Evolutionary conservation across 23 tunicate genomes (phyloP).

Genomic region (Aplidium turbinatum): DNA sequence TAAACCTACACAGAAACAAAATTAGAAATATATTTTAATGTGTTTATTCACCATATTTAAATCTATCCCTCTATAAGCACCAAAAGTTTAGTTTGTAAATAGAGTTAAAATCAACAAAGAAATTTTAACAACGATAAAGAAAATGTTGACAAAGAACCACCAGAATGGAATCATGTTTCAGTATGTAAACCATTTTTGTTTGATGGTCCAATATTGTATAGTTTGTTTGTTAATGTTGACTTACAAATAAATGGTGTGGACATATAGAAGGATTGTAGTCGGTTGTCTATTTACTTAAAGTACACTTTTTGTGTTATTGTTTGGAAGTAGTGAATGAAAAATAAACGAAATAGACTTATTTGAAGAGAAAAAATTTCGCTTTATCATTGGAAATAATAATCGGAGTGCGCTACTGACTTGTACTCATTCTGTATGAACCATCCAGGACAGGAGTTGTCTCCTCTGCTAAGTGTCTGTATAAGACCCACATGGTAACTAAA

Average conservation of each 20-base stretch:
- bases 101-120: slow-evolving; percentile 59
- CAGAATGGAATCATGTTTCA: background rate
- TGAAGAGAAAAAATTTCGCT: too few relatives aligned
- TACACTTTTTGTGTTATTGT: too few relatives aligned
- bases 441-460: too few relatives aligned
- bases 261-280: background rate
- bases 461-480: too few relatives aligned
- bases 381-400: too few relatives aligned
- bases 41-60: slow-evolving; percentile 15
- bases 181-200: slow-evolving; percentile 22
- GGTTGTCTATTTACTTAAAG: too few relatives aligned
- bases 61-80: background rate
- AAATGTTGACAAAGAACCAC: slow-evolving; percentile 68
- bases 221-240: background rate
- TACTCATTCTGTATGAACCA: too few relatives aligned
- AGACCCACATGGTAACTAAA: too few relatives aligned
- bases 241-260: background rate
- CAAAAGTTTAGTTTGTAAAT: slow-evolving; percentile 37
- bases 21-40: slow-evolving; percentile 11
- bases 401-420: too few relatives aligned
- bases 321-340: too few relatives aligned
- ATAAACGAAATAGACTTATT: too few relatives aligned
- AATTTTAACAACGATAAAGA: slow-evolving; percentile 66
- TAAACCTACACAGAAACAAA: too few relatives aligned
- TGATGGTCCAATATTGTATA: slow-evolving; percentile 28